A percentile compares a stretch with the other conserved stretches of the same genome.
Evolutionary conservation across 2,113 vertebrate species (phyloP).

Genomic region (Gavialis gangeticus): DNA sequence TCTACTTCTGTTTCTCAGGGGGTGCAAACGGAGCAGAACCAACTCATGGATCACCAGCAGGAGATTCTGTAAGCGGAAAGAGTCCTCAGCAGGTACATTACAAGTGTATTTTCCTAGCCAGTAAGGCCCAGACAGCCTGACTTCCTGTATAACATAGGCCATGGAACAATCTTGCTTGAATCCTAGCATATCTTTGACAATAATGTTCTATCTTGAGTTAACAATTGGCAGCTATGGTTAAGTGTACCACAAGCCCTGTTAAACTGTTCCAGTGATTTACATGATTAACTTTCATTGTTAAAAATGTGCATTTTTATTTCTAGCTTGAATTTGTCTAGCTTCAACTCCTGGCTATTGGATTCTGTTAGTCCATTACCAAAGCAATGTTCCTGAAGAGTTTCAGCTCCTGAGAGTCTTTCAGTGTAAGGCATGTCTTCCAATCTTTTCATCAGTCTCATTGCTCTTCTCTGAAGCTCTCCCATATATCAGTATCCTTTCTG

Average conservation of each 20-base stretch:
- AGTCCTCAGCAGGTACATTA: no score
- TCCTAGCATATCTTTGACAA: not conserved
- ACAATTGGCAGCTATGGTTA: not conserved
- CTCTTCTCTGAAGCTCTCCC: fast-evolving
- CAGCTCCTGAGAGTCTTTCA: no score
- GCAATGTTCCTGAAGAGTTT: no score
- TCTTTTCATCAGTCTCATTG: not conserved
- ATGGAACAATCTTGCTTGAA: no score
- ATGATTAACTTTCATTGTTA: not conserved
- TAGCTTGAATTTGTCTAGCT: not conserved
- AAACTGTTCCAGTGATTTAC: not conserved
- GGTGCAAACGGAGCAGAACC: no score
- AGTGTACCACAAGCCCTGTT: not conserved
- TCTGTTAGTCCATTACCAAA: fast-evolving
- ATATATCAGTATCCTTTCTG: fast-evolving
- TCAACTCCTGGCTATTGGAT: not conserved
- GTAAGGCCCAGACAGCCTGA: no score
- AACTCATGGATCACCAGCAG: no score
- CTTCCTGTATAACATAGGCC: no score
- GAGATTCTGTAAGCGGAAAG: no score
- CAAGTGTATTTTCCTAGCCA: no score
- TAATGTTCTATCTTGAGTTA: not conserved
- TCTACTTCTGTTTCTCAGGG: no score
- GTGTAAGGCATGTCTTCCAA: no score
- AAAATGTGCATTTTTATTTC: not conserved